Percentiles rank a stretch among this genome's conserved stretches.
These are phyloP conservation scores for Nasonia oneida DNA, from an alignment of 2,888 invertebrate genomes.

Conservation along the genomic window DNA sequence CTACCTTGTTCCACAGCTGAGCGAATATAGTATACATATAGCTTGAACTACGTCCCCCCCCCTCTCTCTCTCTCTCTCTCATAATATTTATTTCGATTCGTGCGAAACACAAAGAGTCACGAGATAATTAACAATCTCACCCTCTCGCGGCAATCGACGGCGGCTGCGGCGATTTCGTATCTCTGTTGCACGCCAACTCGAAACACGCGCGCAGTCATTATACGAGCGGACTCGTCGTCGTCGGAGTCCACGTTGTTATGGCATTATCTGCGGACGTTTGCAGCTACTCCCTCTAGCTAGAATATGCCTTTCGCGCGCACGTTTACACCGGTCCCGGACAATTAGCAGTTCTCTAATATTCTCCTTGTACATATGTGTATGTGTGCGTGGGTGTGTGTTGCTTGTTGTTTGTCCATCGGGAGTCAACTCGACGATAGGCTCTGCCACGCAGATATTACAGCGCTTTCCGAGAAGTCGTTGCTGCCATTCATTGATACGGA, in stretches of 20 bases:
- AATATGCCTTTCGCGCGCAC: background rate
- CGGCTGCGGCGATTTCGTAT: background rate
- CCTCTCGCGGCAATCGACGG: conserved; percentile 10
- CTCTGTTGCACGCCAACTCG: background rate
- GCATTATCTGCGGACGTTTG: background rate
- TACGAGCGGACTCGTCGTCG: background rate
- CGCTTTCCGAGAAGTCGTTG: background rate
- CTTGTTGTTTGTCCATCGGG: background rate
- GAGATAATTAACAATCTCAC: conserved; percentile 52
- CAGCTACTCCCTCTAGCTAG: background rate
- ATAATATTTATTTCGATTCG: conserved; percentile 27
- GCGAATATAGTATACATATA: background rate
- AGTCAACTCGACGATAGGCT: background rate
- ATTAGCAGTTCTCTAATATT: conserved; percentile 27
- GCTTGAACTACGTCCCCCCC: background rate
- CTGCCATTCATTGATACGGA: background rate
- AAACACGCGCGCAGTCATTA: background rate
- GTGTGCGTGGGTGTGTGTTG: too few species aligned
- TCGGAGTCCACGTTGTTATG: background rate
- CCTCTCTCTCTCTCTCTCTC: background rate
- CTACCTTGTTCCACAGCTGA: too few species aligned
- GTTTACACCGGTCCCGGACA: conserved; percentile 1
- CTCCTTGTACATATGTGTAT: background rate
- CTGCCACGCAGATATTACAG: background rate
- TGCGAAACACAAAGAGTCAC: conserved; percentile 23